Base-by-base conservation (phyloP, 1,140 invertebrate species). In the Lepidotrigona ventralis region DNA sequence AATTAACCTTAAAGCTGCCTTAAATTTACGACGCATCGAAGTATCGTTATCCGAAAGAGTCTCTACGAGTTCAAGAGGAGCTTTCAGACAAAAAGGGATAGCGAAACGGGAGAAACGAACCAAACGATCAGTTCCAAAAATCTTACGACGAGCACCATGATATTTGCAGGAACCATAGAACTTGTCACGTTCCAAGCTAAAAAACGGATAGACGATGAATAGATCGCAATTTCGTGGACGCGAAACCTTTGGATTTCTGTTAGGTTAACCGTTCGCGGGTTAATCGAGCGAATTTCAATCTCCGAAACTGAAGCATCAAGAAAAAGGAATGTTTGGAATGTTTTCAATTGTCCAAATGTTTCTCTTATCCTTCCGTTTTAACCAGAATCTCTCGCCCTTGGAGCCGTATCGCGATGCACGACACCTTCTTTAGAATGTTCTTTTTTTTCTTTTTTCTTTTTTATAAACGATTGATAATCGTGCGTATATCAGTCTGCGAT, bases 401-500 rank as follows among this genome's bases (percentile, higher is more conserved):
- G 70, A 88, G 77, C 88, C 86, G 86, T 88, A 79, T 86, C 86
- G 86, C 86, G 84, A 78, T 88, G 84, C 80, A 77, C 58, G 77
- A 33, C 83, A 70, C 33, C 80, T 77, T 68, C 70, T 70, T 82
- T 64, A 86, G 81, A 76, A 68, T 69, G 64, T 51, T 46, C 33
- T 46, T 46, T 46, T 46, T 46, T 46, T 46, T 46, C 39, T 46
- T 46, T 46, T 46, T 46, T 46, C 39, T 46, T 46, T 66, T 73
- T 75, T 56, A 60, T 77, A 84, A 69, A 89, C 66, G 64, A 81
- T 89, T 69, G 74, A 88, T 78, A 85, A 86, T 79, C 82, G 77
- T 89, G 85, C 87, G 70, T 89, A 82, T 89, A 89, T 89, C 86
- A 90, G 87, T 90, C 89, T 90, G 89, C 86, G 86, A 90, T 90